Evolutionary conservation across 2,797 vertebrate genomes (phyloP), one percentile per base, ranked within the genome.

Genomic region (Mormyrus hasselquistii): DNA sequence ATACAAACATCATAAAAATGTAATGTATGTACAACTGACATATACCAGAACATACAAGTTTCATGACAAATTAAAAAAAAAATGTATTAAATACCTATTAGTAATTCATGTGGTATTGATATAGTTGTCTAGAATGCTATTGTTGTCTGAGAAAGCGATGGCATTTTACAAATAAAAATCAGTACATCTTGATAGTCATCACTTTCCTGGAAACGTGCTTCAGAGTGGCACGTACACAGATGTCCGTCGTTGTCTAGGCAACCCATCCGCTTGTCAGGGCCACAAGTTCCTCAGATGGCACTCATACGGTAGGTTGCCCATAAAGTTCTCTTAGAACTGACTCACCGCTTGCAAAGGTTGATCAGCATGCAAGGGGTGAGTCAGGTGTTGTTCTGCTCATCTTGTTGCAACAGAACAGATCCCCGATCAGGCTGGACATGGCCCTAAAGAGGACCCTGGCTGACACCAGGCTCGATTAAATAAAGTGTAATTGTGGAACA

Each of bases 391-490:
- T 5, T 69, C 55, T 8, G 55, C 9, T 85, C 38, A 44, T 41
- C 88, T 87, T 16, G 14, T 38, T 29, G 53, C 53, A 90, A 47
- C 16, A 76, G 85, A 55, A 47, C 57, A 52, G 12, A 90, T 55
- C 38, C 44, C 76, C 86, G 59, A 90, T 87, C 87, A 29, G 34
- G 16, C 7, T 19, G 57, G 59, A 89, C 49, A 12, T 41, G 50
- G 41, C 89, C 82, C 87, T 91, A 88, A 89, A 88, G 84, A 88
- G 76, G 25, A 87, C 16, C 79, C 86, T 14, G 73, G 88, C 41
- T 50, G 89, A 69, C 59, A 34, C 62, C 16, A 14, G 52, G 22
- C 16, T 38, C 5, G 55, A 91, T 90, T 89, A 90, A 90, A 92
- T 90, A 87, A 83, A 85, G 44, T 84, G 87, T 90, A 87, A 89